Base-by-base conservation (phyloP, 2,113 vertebrate genomes). In the Anarhynchus alexandrinus region DNA sequence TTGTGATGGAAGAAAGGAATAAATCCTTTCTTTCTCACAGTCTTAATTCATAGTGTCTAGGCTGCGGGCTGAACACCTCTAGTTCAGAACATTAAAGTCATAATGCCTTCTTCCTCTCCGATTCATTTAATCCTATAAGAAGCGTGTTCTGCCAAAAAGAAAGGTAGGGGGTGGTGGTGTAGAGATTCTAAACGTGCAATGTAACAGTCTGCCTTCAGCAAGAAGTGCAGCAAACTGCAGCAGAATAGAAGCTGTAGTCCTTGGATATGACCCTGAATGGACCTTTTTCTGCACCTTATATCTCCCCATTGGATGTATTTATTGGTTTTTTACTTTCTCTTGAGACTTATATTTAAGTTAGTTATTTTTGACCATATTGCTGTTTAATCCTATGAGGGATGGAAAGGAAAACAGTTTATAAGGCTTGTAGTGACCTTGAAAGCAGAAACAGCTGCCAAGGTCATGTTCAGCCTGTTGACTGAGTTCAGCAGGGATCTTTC, bases 391-490 rank as follows among this genome's bases (percentile, higher is more conserved):
- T 95, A 69, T 58, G 86, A 86, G 92, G 64, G 70, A 80, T 70
- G 57, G 73, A 94, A 98, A 97, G 36, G 79, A 94, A 82, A 97
- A 94, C 88, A 82, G 66, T 89, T 97, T 96, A 93, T 93, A 91
- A 96, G 82, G 62, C 87, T 97, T 69, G 78, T 76, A 89, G 55
- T 78, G 93, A 97, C 94, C 89, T 97, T 97, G 87, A 97, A 97
- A 97, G 79, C 76, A 97, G 96, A 96, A 98, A 97, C 94, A 97
- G 86, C 96, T 97, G 95, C 77, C 89, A 89, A 88, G 76, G 83
- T 92, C 82, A 22, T 20, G 47, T 54, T 86, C 79, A 88, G 88
- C 66, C 71, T 91, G 93, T 93, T 93, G 95, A 91, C 27, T 84
- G 96, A 94, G 76, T 91, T 80, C 90, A 96, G 77, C 47, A 92